phyloP scores from a whole-genome alignment of 2,888 invertebrate genomes.

The Geophilus truncorum region DNA sequence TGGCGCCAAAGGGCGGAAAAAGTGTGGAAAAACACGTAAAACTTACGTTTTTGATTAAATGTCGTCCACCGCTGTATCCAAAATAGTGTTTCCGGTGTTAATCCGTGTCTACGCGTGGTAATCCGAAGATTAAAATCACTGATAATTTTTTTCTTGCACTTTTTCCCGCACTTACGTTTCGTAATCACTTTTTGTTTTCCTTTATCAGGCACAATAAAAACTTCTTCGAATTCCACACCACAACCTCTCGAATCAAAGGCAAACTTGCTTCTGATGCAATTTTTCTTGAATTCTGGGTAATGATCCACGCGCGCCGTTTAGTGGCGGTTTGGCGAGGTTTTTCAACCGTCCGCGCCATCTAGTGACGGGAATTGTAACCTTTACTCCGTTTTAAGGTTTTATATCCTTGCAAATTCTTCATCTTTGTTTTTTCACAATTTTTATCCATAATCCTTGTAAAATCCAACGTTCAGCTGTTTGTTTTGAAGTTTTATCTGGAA shows the following conservation, averaged over 20 bases:
- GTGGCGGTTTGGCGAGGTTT: background rate
- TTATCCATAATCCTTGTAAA: background rate
- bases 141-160: background rate
- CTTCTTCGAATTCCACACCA: background rate
- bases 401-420: no score
- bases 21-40: background rate
- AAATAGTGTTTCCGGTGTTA: background rate
- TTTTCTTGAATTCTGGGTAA: background rate
- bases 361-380: background rate
- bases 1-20: background rate
- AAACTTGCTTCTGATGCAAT: slow-evolving; percentile 1
- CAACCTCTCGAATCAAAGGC: slow-evolving; percentile 8
- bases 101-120: background rate
- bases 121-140: background rate
- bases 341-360: background rate
- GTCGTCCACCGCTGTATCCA: background rate
- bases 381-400: background rate
- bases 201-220: background rate
- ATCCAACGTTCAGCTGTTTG: background rate
- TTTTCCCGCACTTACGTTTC: slow-evolving; percentile 11
- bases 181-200: background rate
- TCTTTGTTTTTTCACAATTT: background rate
- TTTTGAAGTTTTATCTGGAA: background rate
- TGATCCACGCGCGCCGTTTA: background rate
- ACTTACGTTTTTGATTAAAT: no score